Percentiles rank a stretch among this genome's conserved stretches.
These are phyloP conservation scores for Ciona savignyi DNA, from an alignment of 23 tunicate genomes.

Conservation along the genomic window DNA sequence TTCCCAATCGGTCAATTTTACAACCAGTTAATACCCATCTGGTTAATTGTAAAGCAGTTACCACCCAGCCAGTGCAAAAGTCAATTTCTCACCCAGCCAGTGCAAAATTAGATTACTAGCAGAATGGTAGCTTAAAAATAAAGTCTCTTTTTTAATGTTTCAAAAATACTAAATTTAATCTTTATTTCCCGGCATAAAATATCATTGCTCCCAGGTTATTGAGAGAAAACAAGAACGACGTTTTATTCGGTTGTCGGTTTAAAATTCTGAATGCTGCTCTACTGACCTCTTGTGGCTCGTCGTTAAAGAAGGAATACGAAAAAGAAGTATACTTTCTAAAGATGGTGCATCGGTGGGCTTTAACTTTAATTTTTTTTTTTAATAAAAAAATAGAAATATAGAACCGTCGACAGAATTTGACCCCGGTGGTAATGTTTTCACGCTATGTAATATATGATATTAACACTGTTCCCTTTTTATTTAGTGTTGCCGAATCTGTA, in stretches of 20 bases:
- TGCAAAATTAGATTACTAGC: no score
- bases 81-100: no score
- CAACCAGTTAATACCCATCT: no score
- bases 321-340: constrained; percentile 48
- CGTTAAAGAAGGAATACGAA: constrained; percentile 54
- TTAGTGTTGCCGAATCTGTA: constrained; percentile 71
- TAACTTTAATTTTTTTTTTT: neutral
- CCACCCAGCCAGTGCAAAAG: no score
- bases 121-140: neutral
- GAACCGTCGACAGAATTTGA: no score
- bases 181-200: no score
- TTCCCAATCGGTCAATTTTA: no score
- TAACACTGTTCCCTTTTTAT: neutral
- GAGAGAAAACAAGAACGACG: constrained; percentile 39
- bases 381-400: no score
- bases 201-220: constrained; percentile 40
- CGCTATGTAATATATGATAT: neutral
- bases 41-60: no score
- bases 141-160: neutral
- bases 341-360: constrained; percentile 33
- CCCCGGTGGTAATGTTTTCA: neutral
- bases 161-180: no score
- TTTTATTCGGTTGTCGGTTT: constrained; percentile 18
- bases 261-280: constrained; percentile 37
- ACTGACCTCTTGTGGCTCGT: constrained; percentile 35